Evolutionary conservation across 2,888 invertebrate species (phyloP).

Genomic region (Dolichomitus sp.): DNA sequence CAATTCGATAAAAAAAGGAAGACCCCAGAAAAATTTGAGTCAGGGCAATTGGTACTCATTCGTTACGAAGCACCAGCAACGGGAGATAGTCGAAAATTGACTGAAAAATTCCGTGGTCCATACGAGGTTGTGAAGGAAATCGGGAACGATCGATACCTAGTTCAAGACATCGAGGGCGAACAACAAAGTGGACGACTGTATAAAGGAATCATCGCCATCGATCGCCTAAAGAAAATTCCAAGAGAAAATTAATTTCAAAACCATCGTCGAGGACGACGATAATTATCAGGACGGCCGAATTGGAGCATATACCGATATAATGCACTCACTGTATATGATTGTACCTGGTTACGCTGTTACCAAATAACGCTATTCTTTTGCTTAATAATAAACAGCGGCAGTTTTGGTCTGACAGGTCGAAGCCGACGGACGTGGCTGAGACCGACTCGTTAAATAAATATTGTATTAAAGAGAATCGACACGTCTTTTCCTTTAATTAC

Average conservation of each 20-base stretch:
- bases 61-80: conserved; percentile 42
- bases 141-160: conserved; percentile 36
- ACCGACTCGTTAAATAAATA: too few relatives aligned
- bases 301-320: conserved; percentile 1
- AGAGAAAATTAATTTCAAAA: neutral
- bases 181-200: too few relatives aligned
- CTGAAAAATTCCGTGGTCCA: conserved; percentile 48
- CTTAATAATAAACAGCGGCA: too few relatives aligned
- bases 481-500: too few relatives aligned
- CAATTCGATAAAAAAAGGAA: conserved; percentile 45
- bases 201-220: too few relatives aligned
- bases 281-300: conserved; percentile 11
- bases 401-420: too few relatives aligned
- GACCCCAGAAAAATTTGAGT: conserved; percentile 11
- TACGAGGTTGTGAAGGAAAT: conserved; percentile 55
- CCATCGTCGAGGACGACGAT: conserved; percentile 13
- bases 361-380: too few relatives aligned
- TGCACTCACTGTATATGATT: too few relatives aligned
- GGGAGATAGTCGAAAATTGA: too few relatives aligned
- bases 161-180: conserved; percentile 63
- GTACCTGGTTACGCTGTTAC: too few relatives aligned
- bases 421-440: too few relatives aligned
- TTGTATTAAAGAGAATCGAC: too few relatives aligned
- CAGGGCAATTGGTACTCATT: conserved; percentile 42
- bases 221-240: conserved; percentile 38